phyloP scores from a whole-genome alignment of 1,140 invertebrate genomes.

The Wiebesia pumilae region DNA sequence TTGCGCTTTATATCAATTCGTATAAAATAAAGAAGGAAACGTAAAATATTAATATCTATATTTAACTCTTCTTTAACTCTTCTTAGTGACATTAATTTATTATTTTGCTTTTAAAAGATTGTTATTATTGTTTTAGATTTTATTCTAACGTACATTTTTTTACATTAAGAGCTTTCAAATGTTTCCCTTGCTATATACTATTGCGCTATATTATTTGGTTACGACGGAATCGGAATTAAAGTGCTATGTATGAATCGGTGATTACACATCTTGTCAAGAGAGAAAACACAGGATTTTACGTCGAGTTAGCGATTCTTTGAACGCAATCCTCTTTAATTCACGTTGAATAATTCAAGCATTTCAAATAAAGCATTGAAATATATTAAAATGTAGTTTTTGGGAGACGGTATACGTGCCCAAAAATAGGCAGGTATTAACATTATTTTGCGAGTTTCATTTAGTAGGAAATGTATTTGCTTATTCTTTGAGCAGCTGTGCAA shows the following conservation, averaged over 20 bases:
- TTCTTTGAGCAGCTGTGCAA: neutral
- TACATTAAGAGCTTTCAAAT: neutral
- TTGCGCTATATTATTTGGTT: neutral
- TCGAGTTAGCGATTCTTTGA: neutral
- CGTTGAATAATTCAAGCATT: neutral
- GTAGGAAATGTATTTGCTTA: neutral
- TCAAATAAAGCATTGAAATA: neutral
- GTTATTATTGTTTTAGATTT: too few species aligned
- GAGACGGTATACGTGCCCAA: too few species aligned
- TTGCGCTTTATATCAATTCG: too few species aligned
- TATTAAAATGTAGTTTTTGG: neutral
- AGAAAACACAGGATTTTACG: neutral
- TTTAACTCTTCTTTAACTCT: too few species aligned
- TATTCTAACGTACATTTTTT: neutral
- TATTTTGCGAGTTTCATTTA: neutral
- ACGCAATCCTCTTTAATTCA: neutral
- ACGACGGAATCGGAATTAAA: neutral
- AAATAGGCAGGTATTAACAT: too few species aligned
- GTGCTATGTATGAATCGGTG: neutral
- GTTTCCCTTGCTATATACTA: neutral
- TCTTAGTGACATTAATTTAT: too few species aligned
- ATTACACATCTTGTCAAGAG: neutral
- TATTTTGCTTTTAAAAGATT: too few species aligned
- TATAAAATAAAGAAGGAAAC: too few species aligned
- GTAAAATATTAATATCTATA: too few species aligned